Conservation (phyloP, 2,113 vertebrate genomes). For the Zingel zingel region DNA sequence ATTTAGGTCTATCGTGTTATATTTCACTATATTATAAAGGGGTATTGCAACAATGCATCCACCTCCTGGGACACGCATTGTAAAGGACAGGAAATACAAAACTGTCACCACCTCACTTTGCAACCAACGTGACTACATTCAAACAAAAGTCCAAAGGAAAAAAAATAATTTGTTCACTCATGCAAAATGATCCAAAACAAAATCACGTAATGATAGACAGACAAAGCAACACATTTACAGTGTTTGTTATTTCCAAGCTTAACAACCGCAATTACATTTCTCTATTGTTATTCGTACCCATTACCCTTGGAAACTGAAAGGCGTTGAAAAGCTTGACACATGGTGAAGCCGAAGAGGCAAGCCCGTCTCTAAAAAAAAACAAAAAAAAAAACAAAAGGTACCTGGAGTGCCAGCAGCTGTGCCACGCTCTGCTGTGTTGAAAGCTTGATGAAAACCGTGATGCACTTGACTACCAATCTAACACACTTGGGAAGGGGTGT, state of each 20-base stretch:
- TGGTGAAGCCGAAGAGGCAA: conserved; percentile 15
- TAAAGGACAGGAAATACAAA: background rate
- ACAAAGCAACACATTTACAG: conserved; percentile 21
- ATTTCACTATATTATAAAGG: background rate
- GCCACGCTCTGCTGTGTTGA: conserved; percentile 20
- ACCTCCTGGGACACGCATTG: background rate
- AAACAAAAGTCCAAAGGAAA: background rate
- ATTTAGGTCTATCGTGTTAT: background rate
- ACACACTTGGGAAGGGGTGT: conserved; percentile 46
- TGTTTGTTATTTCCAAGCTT: conserved; percentile 18
- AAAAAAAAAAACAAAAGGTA: conserved; percentile 7
- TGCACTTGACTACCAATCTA: conserved; percentile 60
- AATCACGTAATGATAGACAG: conserved; percentile 25
- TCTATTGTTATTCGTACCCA: conserved; percentile 23
- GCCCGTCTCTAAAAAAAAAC: background rate
- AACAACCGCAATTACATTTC: conserved; percentile 5
- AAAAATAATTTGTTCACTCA: background rate
- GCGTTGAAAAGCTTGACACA: conserved; percentile 14
- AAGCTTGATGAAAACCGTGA: conserved; percentile 56
- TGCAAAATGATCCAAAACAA: background rate
- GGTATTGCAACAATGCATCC: background rate
- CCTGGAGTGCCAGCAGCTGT: conserved; percentile 71
- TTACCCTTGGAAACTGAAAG: conserved; percentile 37
- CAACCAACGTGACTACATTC: background rate
- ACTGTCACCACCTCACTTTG: background rate